Evolutionary conservation across 1,140 invertebrate species (phyloP), one percentile per base, ranked within the genome.

Genomic region (Cotesia glomerata): DNA sequence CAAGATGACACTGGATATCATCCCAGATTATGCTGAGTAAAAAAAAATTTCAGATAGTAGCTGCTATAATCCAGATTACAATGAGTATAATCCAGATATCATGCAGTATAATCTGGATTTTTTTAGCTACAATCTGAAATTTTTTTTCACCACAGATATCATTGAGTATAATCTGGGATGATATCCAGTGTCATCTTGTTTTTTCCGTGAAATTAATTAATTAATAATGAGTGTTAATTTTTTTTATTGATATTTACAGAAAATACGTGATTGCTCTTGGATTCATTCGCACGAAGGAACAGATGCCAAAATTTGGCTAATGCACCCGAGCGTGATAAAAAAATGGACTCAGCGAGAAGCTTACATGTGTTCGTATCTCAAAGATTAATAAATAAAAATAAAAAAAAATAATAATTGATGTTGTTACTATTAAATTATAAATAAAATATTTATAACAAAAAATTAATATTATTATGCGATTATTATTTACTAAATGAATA

Each of bases 221-320:
- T 36, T 73, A 71, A 71, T 61, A 77, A 80, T 39, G 1, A 26
- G 26, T 26, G 1, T 26, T 26, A 26, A 26, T 26, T 2, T 26
- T 26, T 26, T 26, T 26, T 2, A 26, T 26, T 26, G 3, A 36
- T 63, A n/a, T n/a, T 63, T 36, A 13, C n/a, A 86, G 84, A 83
- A 81, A 83, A 72, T 85, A 69, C 79, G 84, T 49, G 80, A 85
- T 34, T 86, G 84, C 72, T 84, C 83, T 1, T 69, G 68, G 39
- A 81, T 86, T 64, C 85, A 86, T 74, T 75, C 62, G 34, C 84
- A 86, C 56, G 80, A 83, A 63, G 79, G 77, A 16, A 86, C 81
- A 1, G 77, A 80, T 45, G 83, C 84, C 34, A 85, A 83, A 72
- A 77, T 78, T n/a, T 85, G 81, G 80, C 64, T 83, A 5, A 80